phyloP scores from a whole-genome alignment of 2,797 vertebrate genomes.

The Danio albolineatus region DNA sequence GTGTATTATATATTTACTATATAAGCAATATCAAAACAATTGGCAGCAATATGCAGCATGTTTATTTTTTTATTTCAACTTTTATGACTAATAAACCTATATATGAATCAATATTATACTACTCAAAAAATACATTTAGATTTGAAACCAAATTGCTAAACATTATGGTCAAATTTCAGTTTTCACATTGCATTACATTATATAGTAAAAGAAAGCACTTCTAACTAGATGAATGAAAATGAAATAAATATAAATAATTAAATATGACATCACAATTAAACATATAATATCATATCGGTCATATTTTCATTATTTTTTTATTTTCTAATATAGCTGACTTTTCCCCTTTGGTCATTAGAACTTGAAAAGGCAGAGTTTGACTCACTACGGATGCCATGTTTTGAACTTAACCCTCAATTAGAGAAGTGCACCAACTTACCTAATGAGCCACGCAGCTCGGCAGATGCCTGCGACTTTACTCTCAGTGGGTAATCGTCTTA shows the following conservation, averaged over 20 bases:
- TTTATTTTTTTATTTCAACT: neutral
- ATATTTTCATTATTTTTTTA: neutral
- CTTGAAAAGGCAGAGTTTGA: slow-evolving; percentile 46
- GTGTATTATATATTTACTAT: too few species aligned
- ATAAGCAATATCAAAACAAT: too few species aligned
- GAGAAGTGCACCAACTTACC: slow-evolving; percentile 62
- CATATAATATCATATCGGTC: neutral
- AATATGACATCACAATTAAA: neutral
- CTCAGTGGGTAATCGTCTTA: slow-evolving; percentile 64
- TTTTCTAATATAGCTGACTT: neutral
- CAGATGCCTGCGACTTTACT: slow-evolving; percentile 60
- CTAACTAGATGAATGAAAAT: too few species aligned
- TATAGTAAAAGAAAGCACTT: neutral
- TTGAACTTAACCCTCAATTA: slow-evolving; percentile 66
- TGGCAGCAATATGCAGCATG: neutral
- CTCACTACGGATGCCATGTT: slow-evolving; percentile 58
- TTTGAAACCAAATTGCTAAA: too few species aligned
- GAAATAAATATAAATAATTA: too few species aligned
- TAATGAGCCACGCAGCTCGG: slow-evolving; percentile 63
- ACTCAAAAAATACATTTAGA: neutral
- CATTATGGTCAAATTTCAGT: neutral
- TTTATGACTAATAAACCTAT: neutral
- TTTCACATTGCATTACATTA: neutral
- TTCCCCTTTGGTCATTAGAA: slow-evolving; percentile 24
- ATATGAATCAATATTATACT: neutral